Evolutionary conservation across 2,797 vertebrate genomes (phyloP).

Genomic region (Phoeniculus purpureus): DNA sequence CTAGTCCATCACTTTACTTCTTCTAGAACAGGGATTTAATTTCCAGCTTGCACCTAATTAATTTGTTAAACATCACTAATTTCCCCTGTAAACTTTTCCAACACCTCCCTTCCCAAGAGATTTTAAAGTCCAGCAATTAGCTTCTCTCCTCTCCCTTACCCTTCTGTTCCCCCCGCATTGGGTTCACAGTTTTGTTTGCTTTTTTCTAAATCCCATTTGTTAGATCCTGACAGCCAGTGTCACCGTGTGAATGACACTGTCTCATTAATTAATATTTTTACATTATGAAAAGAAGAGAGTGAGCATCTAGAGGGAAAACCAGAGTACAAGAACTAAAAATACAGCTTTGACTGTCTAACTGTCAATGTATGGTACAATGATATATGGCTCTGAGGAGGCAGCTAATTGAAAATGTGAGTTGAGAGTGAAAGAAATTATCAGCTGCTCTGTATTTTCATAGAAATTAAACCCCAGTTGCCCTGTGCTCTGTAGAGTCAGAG

Average conservation of each 20-base stretch:
- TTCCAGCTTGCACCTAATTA: not conserved
- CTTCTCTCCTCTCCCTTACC: not conserved
- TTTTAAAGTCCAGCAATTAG: constrained; percentile 35
- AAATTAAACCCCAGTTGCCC: not conserved
- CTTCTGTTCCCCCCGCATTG: not conserved
- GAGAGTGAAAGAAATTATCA: not conserved
- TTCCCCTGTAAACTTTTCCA: not conserved
- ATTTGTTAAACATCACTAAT: constrained; percentile 17
- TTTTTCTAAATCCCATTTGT: not conserved
- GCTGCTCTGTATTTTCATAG: not conserved
- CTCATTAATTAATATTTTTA: constrained; percentile 58
- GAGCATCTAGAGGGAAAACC: constrained; percentile 4
- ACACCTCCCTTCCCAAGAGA: not conserved
- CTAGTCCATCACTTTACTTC: not conserved
- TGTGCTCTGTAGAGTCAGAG: too few relatives aligned
- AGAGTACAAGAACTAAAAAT: not conserved
- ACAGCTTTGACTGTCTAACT: not conserved
- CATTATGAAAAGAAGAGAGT: not conserved
- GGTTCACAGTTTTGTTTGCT: not conserved
- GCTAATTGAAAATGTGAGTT: constrained; percentile 16
- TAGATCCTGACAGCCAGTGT: constrained; percentile 10
- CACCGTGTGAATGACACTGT: not conserved
- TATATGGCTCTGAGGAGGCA: not conserved
- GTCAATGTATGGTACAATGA: not conserved
- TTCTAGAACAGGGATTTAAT: not conserved